Conservation (phyloP, 2,888 invertebrate species). For the Chironomus riparius region DNA sequence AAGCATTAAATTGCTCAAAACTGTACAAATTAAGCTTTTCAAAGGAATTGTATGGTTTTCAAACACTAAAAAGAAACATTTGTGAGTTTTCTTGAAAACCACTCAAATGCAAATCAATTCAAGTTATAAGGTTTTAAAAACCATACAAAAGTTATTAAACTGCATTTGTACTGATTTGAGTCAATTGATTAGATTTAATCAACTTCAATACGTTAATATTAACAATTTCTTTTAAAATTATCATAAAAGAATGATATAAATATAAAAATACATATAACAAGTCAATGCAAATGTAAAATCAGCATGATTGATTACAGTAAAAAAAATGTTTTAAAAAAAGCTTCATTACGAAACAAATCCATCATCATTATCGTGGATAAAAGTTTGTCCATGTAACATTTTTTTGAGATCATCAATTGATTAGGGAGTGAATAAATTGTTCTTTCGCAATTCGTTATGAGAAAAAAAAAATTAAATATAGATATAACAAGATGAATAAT, state of each 20-base stretch:
- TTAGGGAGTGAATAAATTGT: neutral
- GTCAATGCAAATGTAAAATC: neutral
- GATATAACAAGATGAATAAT: neutral
- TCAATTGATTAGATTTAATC: too few relatives aligned
- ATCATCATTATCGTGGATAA: neutral
- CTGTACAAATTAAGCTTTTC: too few relatives aligned
- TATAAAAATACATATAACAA: neutral
- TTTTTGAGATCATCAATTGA: neutral
- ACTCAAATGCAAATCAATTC: too few relatives aligned
- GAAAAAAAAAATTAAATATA: neutral
- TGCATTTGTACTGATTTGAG: too few relatives aligned
- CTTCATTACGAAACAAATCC: neutral
- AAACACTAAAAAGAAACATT: too few relatives aligned
- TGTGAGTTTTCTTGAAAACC: too few relatives aligned
- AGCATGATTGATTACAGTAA: neutral
- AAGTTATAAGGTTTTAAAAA: too few relatives aligned
- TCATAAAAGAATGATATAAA: neutral
- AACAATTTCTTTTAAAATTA: neutral
- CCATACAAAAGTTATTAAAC: too few relatives aligned
- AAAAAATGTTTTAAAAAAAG: neutral
- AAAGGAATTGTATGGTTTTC: too few relatives aligned
- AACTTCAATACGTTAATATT: too few relatives aligned
- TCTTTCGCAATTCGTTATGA: neutral
- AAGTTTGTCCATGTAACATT: neutral
- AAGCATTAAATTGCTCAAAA: too few relatives aligned